These are phyloP conservation scores for Intellagama lesueurii DNA, from an alignment of 2,797 vertebrate genomes.

Conservation along the genomic window DNA sequence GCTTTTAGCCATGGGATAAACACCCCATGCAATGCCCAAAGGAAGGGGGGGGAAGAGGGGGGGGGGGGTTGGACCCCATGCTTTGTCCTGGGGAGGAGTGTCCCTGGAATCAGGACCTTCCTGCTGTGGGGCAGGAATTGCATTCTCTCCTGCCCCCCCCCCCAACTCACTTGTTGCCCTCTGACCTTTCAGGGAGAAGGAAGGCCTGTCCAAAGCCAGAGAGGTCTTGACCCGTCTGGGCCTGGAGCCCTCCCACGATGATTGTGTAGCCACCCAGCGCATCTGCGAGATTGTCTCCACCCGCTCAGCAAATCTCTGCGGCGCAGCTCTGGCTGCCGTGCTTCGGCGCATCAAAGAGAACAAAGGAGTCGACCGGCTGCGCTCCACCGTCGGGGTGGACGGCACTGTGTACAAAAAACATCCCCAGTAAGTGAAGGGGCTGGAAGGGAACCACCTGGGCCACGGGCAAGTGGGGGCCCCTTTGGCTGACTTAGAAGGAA, in stretches of 20 bases:
- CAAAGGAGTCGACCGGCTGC: conserved; percentile 87
- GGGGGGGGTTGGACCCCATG: not conserved
- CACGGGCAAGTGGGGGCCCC: too few relatives aligned
- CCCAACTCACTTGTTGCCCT: not conserved
- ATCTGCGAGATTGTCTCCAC: conserved; percentile 94
- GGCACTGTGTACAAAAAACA: conserved; percentile 97
- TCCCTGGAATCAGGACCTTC: too few relatives aligned
- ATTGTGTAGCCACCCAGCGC: conserved; percentile 87
- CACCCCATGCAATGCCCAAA: not conserved
- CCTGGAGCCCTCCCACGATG: conserved; percentile 85
- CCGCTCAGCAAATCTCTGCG: conserved; percentile 91
- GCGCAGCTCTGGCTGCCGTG: conserved; percentile 86
- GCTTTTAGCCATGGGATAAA: too few relatives aligned
- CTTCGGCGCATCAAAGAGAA: conserved; percentile 93
- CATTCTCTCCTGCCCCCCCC: too few relatives aligned
- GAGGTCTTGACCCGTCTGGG: conserved; percentile 85
- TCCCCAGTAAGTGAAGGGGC: conserved; percentile 85
- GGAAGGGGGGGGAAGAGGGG: not conserved
- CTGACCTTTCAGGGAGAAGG: conserved; percentile 82
- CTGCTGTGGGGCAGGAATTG: too few relatives aligned
- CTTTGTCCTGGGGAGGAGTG: not conserved
- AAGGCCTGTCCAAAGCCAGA: conserved; percentile 84
- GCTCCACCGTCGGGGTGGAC: conserved; percentile 90
- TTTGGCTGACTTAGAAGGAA: not conserved
- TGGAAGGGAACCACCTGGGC: too few relatives aligned